phyloP scores from a whole-genome alignment of 2,888 invertebrate genomes.

The Xanthia icteritia region DNA sequence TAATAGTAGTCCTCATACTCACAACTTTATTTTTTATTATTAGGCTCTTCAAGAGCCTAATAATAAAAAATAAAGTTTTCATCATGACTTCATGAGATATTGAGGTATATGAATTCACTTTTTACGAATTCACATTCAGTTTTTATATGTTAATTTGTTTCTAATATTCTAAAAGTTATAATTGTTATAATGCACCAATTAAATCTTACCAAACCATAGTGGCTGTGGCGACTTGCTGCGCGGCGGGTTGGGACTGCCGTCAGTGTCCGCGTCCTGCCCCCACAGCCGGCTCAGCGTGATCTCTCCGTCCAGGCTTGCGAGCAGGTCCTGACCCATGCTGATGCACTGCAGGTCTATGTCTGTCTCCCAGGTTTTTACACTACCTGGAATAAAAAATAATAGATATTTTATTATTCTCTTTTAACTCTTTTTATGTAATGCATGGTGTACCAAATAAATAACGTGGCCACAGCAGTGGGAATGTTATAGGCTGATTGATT shows the following conservation, averaged over 20 bases:
- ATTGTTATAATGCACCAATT: neutral
- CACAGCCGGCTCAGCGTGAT: slow-evolving; percentile 87
- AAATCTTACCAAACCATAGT: slow-evolving; percentile 85
- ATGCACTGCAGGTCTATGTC: slow-evolving; percentile 91
- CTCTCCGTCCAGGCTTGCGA: slow-evolving; percentile 88
- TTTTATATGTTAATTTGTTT: neutral
- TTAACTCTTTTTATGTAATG: neutral
- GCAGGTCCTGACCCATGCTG: slow-evolving; percentile 91
- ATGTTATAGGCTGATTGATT: too few species aligned
- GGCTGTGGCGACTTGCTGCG: slow-evolving; percentile 80
- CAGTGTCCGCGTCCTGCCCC: slow-evolving; percentile 83
- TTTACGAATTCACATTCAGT: too few species aligned
- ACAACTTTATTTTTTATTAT: too few species aligned
- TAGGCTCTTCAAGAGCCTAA: too few species aligned
- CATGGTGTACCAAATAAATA: neutral
- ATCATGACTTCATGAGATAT: neutral
- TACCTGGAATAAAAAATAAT: slow-evolving; percentile 70
- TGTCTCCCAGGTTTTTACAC: slow-evolving; percentile 91
- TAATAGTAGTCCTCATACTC: too few species aligned
- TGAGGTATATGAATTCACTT: neutral
- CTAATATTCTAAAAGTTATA: neutral
- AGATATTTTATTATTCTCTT: neutral
- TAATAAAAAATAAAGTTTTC: too few species aligned
- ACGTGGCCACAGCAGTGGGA: too few species aligned
- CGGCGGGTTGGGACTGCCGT: slow-evolving; percentile 81